Evolutionary conservation across 2,888 invertebrate species (phyloP).

Genomic region (Dolomedes plantarius): DNA sequence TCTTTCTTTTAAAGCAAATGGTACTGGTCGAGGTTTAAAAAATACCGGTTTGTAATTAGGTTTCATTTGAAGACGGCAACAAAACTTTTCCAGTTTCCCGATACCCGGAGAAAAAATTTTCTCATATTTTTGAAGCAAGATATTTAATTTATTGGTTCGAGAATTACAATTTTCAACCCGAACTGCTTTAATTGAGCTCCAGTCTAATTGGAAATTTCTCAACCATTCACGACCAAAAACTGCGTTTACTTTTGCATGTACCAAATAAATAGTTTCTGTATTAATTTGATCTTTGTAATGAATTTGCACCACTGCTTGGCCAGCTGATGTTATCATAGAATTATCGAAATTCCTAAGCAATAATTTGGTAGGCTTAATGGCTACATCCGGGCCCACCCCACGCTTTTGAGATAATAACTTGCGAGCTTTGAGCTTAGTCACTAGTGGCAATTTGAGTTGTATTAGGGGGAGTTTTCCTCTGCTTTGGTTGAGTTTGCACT

Average conservation of each 20-base stretch:
- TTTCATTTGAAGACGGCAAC: slow-evolving; percentile 50
- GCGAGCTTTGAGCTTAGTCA: too few relatives aligned
- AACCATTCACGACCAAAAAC: slow-evolving; percentile 45
- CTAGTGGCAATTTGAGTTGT: too few relatives aligned
- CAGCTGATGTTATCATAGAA: slow-evolving; percentile 43
- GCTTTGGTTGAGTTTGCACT: too few relatives aligned
- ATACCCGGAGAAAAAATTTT: slow-evolving; percentile 43
- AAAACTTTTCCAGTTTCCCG: slow-evolving; percentile 43
- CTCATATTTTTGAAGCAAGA: slow-evolving; percentile 47
- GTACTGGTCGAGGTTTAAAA: slow-evolving; percentile 50
- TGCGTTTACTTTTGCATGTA: slow-evolving; percentile 45
- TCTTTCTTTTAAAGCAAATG: slow-evolving; percentile 48
- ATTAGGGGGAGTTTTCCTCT: too few relatives aligned
- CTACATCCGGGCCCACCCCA: too few relatives aligned
- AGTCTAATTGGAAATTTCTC: slow-evolving; percentile 35
- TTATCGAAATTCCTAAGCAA: slow-evolving; percentile 53
- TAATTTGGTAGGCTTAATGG: slow-evolving; percentile 52
- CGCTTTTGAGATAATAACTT: too few relatives aligned
- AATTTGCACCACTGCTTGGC: slow-evolving; percentile 31
- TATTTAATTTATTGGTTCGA: slow-evolving; percentile 48
- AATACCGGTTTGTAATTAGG: slow-evolving; percentile 49
- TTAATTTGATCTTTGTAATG: slow-evolving; percentile 43
- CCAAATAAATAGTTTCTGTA: slow-evolving; percentile 40
- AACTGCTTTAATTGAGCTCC: slow-evolving; percentile 46
- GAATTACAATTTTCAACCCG: slow-evolving; percentile 47